Base-by-base conservation (phyloP, 2,888 invertebrate species). In the Scrobipalpa atriplicella region DNA sequence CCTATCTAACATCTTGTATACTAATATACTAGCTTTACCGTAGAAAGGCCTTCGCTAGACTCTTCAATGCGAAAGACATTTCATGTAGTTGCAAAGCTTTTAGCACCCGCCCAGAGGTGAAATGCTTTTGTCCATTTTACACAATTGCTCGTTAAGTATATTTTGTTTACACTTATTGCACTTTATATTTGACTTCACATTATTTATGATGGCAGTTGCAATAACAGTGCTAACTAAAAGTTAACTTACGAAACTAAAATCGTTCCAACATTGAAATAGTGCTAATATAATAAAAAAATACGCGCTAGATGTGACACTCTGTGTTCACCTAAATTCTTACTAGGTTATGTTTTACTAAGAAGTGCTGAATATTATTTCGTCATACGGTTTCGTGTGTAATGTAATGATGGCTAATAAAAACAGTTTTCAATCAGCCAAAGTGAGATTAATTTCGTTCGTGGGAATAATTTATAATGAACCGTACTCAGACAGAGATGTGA, bases 321-420 rank as follows among this genome's bases (percentile, higher is more conserved):
- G n/a, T 47, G n/a, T n/a, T n/a, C 47, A 47, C 47, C 47, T 47
- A 10, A 47, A 47, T 47, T 47, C 47, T 47, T 64, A 56, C 54
- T 65, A 29, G 36, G 54, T 60, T 60, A 65, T 56, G 67, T 65
- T 54, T 54, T 66, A 21, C 64, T 62, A 64, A 61, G 52, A 61
- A 61, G 38, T 47, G 47, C 10, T 5, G 54, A 19, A 54, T 13
- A 43, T 54, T 2, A 54, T 54, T 54, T 54, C 54, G 21, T 11
- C 18, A 54, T 16, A 16, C 3, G 19, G n/a, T n/a, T n/a, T n/a
- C 52, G 11, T 9, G n/a, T 16, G 47, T 47, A 47, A 29, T 47
- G 47, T 47, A 47, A 47, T 39, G 8, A 61, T 18, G 29, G 39
- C 36, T 16, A n/a, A 29, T 58, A 64, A 56, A 41, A 64, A 64